Conservation (phyloP, 2,888 invertebrate species). For the Parnassius orleans region DNA sequence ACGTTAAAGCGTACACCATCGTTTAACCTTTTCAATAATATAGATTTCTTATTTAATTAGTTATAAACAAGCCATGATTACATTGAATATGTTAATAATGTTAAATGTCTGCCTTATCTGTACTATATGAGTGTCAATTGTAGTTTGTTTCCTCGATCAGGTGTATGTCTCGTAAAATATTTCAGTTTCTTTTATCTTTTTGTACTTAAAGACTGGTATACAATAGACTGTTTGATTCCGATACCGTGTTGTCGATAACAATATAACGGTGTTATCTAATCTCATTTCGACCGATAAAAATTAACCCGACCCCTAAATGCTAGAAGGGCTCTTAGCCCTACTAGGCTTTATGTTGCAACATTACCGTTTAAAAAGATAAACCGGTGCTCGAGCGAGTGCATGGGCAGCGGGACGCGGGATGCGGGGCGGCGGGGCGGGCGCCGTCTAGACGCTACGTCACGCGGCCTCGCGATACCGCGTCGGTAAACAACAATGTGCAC, state of each 20-base stretch:
- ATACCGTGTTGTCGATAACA: too few relatives aligned
- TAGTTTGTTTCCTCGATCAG: slow-evolving; percentile 16
- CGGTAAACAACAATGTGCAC: slow-evolving; percentile 80
- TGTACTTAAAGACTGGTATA: slow-evolving; percentile 5
- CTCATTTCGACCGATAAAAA: not conserved
- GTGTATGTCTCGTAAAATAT: slow-evolving; percentile 18
- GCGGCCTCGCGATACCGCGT: slow-evolving; percentile 82
- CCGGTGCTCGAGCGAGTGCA: slow-evolving; percentile 75
- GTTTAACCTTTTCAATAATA: too few relatives aligned
- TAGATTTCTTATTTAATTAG: too few relatives aligned
- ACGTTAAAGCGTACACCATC: too few relatives aligned
- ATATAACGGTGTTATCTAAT: not conserved
- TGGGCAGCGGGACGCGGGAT: slow-evolving; percentile 44
- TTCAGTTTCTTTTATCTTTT: slow-evolving; percentile 3
- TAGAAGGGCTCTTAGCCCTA: slow-evolving; percentile 26
- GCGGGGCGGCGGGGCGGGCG: slow-evolving; percentile 42
- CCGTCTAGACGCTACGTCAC: slow-evolving; percentile 82
- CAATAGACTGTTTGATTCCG: not conserved
- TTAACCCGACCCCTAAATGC: slow-evolving; percentile 8
- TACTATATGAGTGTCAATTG: slow-evolving; percentile 13
- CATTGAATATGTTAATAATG: slow-evolving; percentile 10
- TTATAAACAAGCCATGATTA: not conserved
- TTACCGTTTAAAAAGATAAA: slow-evolving; percentile 76
- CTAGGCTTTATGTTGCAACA: slow-evolving; percentile 58
- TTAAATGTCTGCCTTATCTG: slow-evolving; percentile 8